Evolutionary conservation across 2,797 vertebrate species (phyloP).

Genomic region (Allochrocebus solatus): DNA sequence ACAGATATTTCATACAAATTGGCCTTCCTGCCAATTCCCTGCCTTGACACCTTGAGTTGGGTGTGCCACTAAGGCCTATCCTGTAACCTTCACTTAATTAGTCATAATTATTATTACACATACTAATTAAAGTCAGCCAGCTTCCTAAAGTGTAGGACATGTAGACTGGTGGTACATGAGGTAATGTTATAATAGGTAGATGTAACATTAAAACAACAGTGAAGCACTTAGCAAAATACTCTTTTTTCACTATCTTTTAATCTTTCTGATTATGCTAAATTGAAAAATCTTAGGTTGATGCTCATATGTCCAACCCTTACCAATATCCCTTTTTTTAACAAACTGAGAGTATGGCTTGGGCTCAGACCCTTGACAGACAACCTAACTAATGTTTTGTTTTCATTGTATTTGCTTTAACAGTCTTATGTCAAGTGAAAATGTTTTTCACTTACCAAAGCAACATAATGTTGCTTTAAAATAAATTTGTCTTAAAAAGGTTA

Average conservation of each 20-base stretch:
- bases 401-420: neutral
- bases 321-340: slow-evolving; percentile 26
- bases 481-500: neutral
- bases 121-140: neutral
- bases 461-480: slow-evolving; percentile 29
- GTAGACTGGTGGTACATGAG: neutral
- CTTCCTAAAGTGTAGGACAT: neutral
- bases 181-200: neutral
- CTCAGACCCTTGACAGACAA: neutral
- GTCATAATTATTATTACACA: neutral
- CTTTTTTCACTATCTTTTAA: slow-evolving; percentile 14
- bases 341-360: neutral
- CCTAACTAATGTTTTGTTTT: neutral
- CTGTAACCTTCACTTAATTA: neutral
- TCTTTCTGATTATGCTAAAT: neutral
- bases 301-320: neutral
- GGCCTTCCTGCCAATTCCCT: neutral
- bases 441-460: neutral
- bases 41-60: neutral
- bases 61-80: neutral
- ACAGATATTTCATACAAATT: neutral
- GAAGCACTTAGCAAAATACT: neutral
- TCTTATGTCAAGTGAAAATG: neutral
- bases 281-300: neutral
- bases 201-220: slow-evolving; percentile 21